These are phyloP conservation scores for Belonocnema kinseyi DNA, from an alignment of 1,140 invertebrate genomes.

Conservation along the genomic window DNA sequence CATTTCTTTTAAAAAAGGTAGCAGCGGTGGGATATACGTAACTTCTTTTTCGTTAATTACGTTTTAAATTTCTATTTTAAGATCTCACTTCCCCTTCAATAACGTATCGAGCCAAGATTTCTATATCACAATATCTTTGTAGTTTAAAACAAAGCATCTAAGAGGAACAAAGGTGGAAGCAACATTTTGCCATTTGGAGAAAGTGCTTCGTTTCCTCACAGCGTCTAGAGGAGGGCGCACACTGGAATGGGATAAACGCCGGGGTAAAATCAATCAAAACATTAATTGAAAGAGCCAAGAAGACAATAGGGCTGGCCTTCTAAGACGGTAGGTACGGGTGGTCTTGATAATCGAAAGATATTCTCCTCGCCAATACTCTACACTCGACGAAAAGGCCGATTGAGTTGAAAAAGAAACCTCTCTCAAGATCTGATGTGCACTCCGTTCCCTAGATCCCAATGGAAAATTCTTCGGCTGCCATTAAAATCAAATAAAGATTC, in stretches of 20 bases:
- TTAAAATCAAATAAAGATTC: background rate
- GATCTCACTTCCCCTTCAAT: background rate
- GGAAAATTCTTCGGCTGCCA: background rate
- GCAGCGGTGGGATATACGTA: no score
- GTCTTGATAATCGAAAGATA: slow-evolving; percentile 75
- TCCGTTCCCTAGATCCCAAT: slow-evolving; percentile 31
- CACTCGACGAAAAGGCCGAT: slow-evolving; percentile 52
- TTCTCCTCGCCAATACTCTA: slow-evolving; percentile 57
- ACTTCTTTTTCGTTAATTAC: no score
- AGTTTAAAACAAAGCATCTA: slow-evolving; percentile 28
- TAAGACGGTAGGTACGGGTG: slow-evolving; percentile 61
- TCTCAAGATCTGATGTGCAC: slow-evolving; percentile 43
- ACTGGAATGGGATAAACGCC: slow-evolving; percentile 49
- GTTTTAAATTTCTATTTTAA: background rate
- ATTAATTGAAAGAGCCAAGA: slow-evolving; percentile 75
- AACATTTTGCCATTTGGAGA: slow-evolving; percentile 31
- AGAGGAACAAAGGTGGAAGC: slow-evolving; percentile 25
- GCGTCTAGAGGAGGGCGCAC: slow-evolving; percentile 47
- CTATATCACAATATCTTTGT: slow-evolving; percentile 8
- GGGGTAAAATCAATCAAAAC: slow-evolving; percentile 75
- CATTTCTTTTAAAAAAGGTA: no score
- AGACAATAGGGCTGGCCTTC: slow-evolving; percentile 69
- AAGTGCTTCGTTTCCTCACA: slow-evolving; percentile 26
- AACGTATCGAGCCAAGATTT: slow-evolving; percentile 6
- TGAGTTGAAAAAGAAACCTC: slow-evolving; percentile 44